These are phyloP conservation scores for Epinephelus lanceolatus DNA, from an alignment of 2,113 vertebrate genomes.

Conservation along the genomic window DNA sequence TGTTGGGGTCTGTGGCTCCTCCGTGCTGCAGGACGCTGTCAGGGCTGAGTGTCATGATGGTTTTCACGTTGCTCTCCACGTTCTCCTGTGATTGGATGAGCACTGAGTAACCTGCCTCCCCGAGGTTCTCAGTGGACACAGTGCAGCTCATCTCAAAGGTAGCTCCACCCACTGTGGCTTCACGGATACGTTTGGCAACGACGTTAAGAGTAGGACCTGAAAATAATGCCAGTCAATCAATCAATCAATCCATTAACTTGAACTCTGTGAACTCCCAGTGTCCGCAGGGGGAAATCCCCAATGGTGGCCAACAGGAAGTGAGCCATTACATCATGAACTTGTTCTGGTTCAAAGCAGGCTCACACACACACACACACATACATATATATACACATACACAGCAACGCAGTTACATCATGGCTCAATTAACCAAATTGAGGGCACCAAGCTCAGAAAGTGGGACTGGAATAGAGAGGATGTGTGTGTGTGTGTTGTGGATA, in stretches of 20 bases:
- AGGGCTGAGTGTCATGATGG: constrained; percentile 90
- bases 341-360: constrained; percentile 32
- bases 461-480: constrained; percentile 24
- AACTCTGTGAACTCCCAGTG: neutral
- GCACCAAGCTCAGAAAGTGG: constrained; percentile 42
- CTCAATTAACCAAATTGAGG: constrained; percentile 53
- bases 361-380: neutral
- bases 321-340: constrained; percentile 18
- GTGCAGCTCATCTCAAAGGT: constrained; percentile 96
- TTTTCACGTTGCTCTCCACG: constrained; percentile 77
- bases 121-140: constrained; percentile 89
- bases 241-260: neutral
- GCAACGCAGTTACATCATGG: constrained; percentile 44
- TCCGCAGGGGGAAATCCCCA: constrained; percentile 13
- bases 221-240: neutral
- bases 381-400: neutral
- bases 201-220: constrained; percentile 74
- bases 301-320: constrained; percentile 45
- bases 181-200: constrained; percentile 84
- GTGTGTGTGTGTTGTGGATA: neutral
- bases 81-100: constrained; percentile 89
- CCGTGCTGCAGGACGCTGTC: constrained; percentile 90
- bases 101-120: constrained; percentile 90
- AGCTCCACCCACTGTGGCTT: constrained; percentile 90
- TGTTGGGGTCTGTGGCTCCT: constrained; percentile 86